A percentile compares a stretch with the other conserved stretches of the same genome.
These are phyloP conservation scores for Meloidogyne hapla DNA, from an alignment of 1,140 invertebrate genomes.

Conservation along the genomic window DNA sequence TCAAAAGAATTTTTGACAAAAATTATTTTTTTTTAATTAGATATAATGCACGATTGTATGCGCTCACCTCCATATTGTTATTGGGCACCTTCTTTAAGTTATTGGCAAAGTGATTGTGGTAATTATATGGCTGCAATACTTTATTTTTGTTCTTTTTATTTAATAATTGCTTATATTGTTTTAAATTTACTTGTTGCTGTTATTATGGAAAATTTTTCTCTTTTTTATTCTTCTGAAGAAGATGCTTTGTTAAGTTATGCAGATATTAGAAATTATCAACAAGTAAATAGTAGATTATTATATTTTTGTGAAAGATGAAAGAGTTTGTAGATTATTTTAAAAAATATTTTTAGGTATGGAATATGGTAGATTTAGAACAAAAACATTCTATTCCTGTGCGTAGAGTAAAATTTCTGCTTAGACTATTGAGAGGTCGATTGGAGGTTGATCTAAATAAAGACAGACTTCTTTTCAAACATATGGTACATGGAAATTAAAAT, in stretches of 20 bases:
- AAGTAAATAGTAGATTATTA: slow-evolving; percentile 65
- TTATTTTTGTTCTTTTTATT: slow-evolving; percentile 84
- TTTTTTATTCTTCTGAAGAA: slow-evolving; percentile 99
- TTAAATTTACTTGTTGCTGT: slow-evolving; percentile 97
- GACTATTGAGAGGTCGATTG: slow-evolving; percentile 76
- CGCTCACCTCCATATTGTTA: slow-evolving; percentile 80
- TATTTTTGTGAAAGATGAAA: too few relatives aligned
- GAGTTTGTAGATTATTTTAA: too few relatives aligned
- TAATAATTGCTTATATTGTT: slow-evolving; percentile 99
- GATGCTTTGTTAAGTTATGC: slow-evolving; percentile 87
- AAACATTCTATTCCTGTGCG: slow-evolving; percentile 89
- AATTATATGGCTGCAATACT: slow-evolving; percentile 75
- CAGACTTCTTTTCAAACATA: slow-evolving; percentile 93
- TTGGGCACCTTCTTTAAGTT: slow-evolving; percentile 80
- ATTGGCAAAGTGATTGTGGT: slow-evolving; percentile 97
- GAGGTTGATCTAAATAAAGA: slow-evolving; percentile 98
- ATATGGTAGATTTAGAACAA: slow-evolving; percentile 95
- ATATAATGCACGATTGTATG: slow-evolving; percentile 48
- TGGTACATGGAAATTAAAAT: slow-evolving; percentile 67
- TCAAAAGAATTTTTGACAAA: slow-evolving; percentile 79
- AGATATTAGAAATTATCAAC: slow-evolving; percentile 97
- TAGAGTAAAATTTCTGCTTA: slow-evolving; percentile 72
- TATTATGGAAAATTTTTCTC: slow-evolving; percentile 99
- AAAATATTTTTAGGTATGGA: slow-evolving; percentile 79
- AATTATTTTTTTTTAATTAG: slow-evolving; percentile 20